Conservation (phyloP, 2,113 vertebrate species). For the Oreamnos americanus region DNA sequence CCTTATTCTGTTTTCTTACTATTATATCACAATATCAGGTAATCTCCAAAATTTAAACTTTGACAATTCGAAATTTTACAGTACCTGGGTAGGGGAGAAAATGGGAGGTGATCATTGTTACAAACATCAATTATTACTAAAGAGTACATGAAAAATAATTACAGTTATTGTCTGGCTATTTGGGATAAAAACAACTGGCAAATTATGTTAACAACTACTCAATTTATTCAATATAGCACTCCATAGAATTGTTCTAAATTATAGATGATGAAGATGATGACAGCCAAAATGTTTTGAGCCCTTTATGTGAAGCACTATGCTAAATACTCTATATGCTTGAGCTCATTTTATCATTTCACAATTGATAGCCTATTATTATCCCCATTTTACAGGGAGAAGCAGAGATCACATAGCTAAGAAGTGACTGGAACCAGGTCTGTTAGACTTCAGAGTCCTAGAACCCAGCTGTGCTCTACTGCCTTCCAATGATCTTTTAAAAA, state of each 20-base stretch:
- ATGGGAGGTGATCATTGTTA: neutral
- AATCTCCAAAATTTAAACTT: neutral
- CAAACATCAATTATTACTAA: neutral
- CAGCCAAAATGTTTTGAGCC: neutral
- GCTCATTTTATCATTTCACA: conserved; percentile 2
- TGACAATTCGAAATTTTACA: neutral
- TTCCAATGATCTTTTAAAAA: neutral
- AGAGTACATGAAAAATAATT: neutral
- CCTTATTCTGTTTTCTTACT: neutral
- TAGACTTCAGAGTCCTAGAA: neutral
- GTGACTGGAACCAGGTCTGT: neutral
- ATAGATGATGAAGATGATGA: neutral
- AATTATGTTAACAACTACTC: conserved; percentile 8
- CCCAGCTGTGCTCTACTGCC: neutral
- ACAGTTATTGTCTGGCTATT: neutral
- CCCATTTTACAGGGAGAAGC: neutral
- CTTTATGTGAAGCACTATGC: neutral
- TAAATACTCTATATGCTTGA: neutral
- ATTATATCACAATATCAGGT: neutral
- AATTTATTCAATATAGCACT: neutral
- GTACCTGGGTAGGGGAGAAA: neutral
- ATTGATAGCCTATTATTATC: neutral
- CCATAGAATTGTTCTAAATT: neutral
- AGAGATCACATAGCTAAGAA: neutral
- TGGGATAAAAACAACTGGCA: neutral